Evolutionary conservation across 2,888 invertebrate species (phyloP).

Genomic region (Drosophila peninsularis): DNA sequence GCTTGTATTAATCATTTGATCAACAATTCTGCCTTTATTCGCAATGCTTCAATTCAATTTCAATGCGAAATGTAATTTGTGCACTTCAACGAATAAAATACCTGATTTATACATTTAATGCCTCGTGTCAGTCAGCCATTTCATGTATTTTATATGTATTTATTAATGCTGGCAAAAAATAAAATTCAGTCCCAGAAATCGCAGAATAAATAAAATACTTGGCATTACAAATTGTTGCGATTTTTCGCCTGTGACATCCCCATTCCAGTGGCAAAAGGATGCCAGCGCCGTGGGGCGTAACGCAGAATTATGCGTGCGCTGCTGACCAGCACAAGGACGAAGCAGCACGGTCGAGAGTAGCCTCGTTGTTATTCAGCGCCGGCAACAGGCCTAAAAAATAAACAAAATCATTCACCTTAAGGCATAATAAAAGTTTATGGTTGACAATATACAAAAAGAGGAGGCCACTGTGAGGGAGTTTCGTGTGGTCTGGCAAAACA

Average conservation of each 20-base stretch:
- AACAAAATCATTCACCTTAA: slow-evolving; percentile 82
- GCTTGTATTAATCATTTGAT: background rate
- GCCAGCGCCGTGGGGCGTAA: slow-evolving; percentile 55
- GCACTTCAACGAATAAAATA: slow-evolving; percentile 8
- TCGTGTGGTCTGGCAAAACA: slow-evolving; percentile 38
- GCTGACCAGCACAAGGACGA: slow-evolving; percentile 37
- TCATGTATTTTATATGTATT: slow-evolving; percentile 63
- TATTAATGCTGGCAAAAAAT: slow-evolving; percentile 54
- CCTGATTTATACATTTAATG: slow-evolving; percentile 1
- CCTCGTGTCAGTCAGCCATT: slow-evolving; percentile 41
- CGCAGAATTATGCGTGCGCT: slow-evolving; percentile 58
- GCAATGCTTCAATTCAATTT: background rate
- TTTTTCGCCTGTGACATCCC: slow-evolving; percentile 44
- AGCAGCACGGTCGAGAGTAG: slow-evolving; percentile 6
- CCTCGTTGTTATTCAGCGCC: slow-evolving; percentile 34
- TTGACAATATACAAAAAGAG: slow-evolving; percentile 61
- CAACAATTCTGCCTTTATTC: background rate
- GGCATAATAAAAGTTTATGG: slow-evolving; percentile 82
- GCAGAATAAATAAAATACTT: slow-evolving; percentile 78
- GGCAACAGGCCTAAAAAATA: slow-evolving; percentile 65
- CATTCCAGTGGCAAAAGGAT: slow-evolving; percentile 38
- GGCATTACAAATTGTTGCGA: slow-evolving; percentile 81
- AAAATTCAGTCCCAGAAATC: slow-evolving; percentile 38
- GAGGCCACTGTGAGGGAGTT: slow-evolving; percentile 26
- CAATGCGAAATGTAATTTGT: background rate